Evolutionary conservation across 1,140 invertebrate genomes (phyloP).

Genomic region (Ooceraea biroi): DNA sequence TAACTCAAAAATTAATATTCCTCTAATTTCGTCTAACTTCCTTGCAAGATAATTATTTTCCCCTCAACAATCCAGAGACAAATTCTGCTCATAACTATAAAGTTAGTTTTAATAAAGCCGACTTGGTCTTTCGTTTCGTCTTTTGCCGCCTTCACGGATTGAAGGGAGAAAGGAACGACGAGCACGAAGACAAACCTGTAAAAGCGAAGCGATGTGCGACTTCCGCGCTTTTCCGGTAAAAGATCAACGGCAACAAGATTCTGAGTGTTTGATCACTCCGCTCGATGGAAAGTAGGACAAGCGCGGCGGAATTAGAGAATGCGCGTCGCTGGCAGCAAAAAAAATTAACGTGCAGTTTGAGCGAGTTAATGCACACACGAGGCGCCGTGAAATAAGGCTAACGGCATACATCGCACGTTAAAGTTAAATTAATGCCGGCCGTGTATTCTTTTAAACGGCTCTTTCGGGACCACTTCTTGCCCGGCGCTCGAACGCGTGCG

Average conservation of each 20-base stretch:
- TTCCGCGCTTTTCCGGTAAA: no score
- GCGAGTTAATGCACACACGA: conserved; percentile 16
- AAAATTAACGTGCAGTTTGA: conserved; percentile 30
- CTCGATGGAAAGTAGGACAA: conserved; percentile 20
- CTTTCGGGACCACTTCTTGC: not conserved
- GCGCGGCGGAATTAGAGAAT: conserved; percentile 41
- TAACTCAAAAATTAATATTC: no score
- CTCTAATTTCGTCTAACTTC: not conserved
- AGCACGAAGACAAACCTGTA: no score
- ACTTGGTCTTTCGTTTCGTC: not conserved
- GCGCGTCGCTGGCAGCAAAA: not conserved
- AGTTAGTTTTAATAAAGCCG: not conserved
- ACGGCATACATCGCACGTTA: conserved; percentile 15
- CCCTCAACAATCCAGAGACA: not conserved
- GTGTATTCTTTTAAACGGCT: conserved; percentile 5
- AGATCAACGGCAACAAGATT: not conserved
- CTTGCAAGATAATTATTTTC: not conserved
- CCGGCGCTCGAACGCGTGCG: not conserved
- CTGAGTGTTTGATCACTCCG: conserved; percentile 13
- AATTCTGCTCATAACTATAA: not conserved
- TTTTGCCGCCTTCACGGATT: not conserved
- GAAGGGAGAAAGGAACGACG: not conserved
- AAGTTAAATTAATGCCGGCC: conserved; percentile 8
- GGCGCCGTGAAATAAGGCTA: not conserved
- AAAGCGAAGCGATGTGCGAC: not conserved